phyloP scores from a whole-genome alignment of 2,113 vertebrate species.

The Gadus chalcogrammus region DNA sequence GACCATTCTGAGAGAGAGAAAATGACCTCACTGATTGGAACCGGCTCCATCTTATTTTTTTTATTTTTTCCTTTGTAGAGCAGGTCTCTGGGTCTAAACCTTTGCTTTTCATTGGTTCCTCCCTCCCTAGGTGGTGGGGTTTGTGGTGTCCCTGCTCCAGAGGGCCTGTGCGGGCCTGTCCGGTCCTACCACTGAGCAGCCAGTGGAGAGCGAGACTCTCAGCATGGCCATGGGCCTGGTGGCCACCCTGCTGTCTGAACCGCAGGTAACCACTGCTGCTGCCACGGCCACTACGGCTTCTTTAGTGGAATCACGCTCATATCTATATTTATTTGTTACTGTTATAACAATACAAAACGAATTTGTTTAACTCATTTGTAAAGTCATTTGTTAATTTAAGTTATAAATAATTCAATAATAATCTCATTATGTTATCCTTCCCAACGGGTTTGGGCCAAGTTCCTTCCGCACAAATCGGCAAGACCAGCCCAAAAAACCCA shows the following conservation, averaged over 20 bases:
- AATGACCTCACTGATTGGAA: constrained; percentile 12
- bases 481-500: too few relatives aligned
- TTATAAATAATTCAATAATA: too few relatives aligned
- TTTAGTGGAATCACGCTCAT: too few relatives aligned
- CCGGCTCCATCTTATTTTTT: constrained; percentile 22
- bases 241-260: constrained; percentile 82
- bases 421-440: too few relatives aligned
- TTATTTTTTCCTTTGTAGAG: background rate
- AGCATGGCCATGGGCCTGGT: constrained; percentile 90
- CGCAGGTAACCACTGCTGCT: constrained; percentile 71
- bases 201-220: constrained; percentile 81
- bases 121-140: constrained; percentile 79
- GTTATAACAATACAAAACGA: too few relatives aligned
- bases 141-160: constrained; percentile 79
- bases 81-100: constrained; percentile 1
- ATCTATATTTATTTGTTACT: too few relatives aligned
- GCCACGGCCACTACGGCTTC: too few relatives aligned
- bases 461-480: too few relatives aligned
- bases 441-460: too few relatives aligned
- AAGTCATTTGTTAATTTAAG: too few relatives aligned
- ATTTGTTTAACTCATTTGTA: too few relatives aligned
- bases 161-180: constrained; percentile 74
- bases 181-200: constrained; percentile 39
- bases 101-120: background rate
- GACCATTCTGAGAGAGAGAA: constrained; percentile 1